phyloP scores from a whole-genome alignment of 2,797 vertebrate species.

The Carduelis carduelis region DNA sequence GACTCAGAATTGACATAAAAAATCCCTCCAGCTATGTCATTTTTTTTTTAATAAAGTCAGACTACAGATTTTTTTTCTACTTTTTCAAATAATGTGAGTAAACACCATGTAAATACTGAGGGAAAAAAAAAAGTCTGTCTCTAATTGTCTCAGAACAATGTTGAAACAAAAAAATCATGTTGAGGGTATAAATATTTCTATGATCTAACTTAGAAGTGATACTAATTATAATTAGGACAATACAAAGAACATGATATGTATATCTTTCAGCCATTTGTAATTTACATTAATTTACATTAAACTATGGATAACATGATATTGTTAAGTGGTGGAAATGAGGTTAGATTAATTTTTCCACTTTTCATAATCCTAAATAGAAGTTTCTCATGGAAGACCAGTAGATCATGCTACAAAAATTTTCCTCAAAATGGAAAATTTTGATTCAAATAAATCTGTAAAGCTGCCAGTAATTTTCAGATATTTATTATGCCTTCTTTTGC shows the following conservation, averaged over 20 bases:
- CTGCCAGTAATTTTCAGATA: background rate
- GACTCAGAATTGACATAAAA: background rate
- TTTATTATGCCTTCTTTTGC: background rate
- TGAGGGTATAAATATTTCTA: background rate
- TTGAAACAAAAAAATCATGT: background rate
- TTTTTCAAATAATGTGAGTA: background rate
- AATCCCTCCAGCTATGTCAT: background rate
- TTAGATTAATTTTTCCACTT: background rate
- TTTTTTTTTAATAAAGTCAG: background rate
- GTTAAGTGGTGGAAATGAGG: background rate
- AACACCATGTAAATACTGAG: background rate
- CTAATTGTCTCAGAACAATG: background rate
- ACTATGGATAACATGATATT: background rate
- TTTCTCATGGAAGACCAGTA: background rate
- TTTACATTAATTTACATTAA: background rate
- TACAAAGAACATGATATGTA: background rate
- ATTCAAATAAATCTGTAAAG: background rate
- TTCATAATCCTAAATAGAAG: background rate
- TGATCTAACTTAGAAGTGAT: background rate
- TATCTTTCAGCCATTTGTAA: background rate
- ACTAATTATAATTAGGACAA: background rate
- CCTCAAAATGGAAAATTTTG: background rate
- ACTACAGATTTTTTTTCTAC: background rate
- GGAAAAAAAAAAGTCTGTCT: background rate
- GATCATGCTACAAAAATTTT: background rate